Conservation (phyloP, 2,113 vertebrate genomes). For the Leucoraja erinaceus region DNA sequence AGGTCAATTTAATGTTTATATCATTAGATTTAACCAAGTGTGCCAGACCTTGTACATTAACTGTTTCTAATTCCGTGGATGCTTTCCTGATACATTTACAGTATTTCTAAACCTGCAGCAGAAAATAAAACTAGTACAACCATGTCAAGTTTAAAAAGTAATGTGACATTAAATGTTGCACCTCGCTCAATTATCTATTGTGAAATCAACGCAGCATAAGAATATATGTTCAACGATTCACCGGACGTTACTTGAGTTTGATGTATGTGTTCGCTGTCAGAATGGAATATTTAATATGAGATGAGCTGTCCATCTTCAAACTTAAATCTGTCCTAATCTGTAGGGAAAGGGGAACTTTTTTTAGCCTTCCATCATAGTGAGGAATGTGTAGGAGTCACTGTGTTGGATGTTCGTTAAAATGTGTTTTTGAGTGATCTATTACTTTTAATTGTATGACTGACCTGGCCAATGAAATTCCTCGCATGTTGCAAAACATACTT, state of each 20-base stretch:
- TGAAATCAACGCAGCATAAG: background rate
- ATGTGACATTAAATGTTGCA: background rate
- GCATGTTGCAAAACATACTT: too few relatives aligned
- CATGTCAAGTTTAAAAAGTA: background rate
- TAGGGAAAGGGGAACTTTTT: too few relatives aligned
- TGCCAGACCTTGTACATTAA: too few relatives aligned
- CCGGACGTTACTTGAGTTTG: background rate
- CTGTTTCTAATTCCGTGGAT: too few relatives aligned
- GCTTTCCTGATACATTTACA: background rate
- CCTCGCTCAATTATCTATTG: background rate
- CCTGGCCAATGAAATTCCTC: too few relatives aligned
- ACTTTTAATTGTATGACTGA: too few relatives aligned
- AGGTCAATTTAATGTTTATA: background rate
- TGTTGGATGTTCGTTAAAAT: too few relatives aligned
- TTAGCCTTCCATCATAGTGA: too few relatives aligned
- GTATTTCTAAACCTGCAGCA: background rate
- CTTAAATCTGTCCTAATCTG: background rate
- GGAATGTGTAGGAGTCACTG: too few relatives aligned
- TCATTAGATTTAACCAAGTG: background rate
- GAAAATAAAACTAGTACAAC: background rate
- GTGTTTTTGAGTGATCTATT: too few relatives aligned
- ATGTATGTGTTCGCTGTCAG: background rate
- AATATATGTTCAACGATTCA: background rate
- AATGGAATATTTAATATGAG: background rate
- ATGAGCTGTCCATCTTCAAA: background rate